Evolutionary conservation across 37 sponge, comb jelly and placozoan species (phyloP).

Genomic region (Bolinopsis microptera): DNA sequence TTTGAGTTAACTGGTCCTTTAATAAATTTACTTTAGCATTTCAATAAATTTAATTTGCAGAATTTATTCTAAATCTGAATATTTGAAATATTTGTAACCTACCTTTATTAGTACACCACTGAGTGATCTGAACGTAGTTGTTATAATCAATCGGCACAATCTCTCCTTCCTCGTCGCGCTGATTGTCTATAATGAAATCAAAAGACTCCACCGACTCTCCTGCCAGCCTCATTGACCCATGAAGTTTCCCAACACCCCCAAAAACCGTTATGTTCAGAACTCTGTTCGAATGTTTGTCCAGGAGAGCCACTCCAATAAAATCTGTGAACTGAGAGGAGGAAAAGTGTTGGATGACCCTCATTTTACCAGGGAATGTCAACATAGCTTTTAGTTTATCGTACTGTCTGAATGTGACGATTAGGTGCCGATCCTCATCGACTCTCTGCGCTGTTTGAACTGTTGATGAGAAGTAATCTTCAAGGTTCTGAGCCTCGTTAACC

Average conservation of each 20-base stretch:
- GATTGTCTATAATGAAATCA: not conserved
- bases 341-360: constrained; percentile 8
- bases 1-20: no score
- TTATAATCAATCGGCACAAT: constrained; percentile 9
- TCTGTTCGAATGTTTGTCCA: constrained; percentile 62
- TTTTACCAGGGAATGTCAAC: not conserved
- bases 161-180: not conserved
- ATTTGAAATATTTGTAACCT: no score
- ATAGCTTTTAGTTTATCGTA: constrained; percentile 1
- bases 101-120: constrained; percentile 25
- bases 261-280: constrained; percentile 26
- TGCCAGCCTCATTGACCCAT: not conserved
- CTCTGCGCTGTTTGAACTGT: not conserved
- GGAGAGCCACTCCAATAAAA: not conserved
- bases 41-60: no score
- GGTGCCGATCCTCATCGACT: not conserved
- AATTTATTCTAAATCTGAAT: no score
- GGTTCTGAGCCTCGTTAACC: not conserved
- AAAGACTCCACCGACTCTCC: constrained; percentile 50
- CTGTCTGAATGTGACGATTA: not conserved
- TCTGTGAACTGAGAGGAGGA: not conserved
- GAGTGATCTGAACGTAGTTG: constrained; percentile 42
- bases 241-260: not conserved
- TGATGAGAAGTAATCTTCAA: not conserved
- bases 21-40: no score